Base-by-base conservation (phyloP, 2,888 invertebrate species). In the Camptogramma bilineatum region DNA sequence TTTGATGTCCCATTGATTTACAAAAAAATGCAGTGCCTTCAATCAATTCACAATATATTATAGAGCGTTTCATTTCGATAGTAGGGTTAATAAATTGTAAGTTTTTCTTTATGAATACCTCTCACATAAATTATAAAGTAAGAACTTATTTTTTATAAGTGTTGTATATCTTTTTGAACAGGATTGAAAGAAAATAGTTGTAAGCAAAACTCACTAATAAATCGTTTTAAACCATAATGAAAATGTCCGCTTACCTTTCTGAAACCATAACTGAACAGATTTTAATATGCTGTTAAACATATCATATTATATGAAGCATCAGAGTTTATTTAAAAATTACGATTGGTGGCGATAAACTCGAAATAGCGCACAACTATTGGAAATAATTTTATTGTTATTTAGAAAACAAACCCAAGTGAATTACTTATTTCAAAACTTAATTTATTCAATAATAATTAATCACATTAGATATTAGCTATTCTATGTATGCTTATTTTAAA, bases 11-110 rank as follows among this genome's bases (percentile, higher is more conserved):
- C 71, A 75, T 77, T 65, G 19, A 46, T 57, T 75, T 79, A 79
- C 75, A 75, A 75, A 76, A n/a, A 80, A 86, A 85, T 83, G 85
- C 90, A 90, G 91, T 91, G 91, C 91, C 91, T 91, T 91, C 82
- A 80, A 80, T 79, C 79, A 81, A 53, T 60, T 47, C 55, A 64
- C 64, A 48, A 24, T 31, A 47, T 77, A 19, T n/a, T 62, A 28
- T 46, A 62, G 65, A 75, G 78, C 75, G 74, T 77, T 75, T 79
- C 57, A 74, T 75, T 81, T 78, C 66, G 57, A 74, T 69, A 66
- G 60, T 75, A 78, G 74, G 68, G 61, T 75, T 73, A 39, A 39
- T 21, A 70, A 68, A 59, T 72, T 69, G 56, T 70, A 70, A 69
- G 64, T 72, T 54, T 73, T 69, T 73, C 39, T 64, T 73, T 52